These are phyloP conservation scores for Elegia similella DNA, from an alignment of 2,888 invertebrate species.

Conservation along the genomic window DNA sequence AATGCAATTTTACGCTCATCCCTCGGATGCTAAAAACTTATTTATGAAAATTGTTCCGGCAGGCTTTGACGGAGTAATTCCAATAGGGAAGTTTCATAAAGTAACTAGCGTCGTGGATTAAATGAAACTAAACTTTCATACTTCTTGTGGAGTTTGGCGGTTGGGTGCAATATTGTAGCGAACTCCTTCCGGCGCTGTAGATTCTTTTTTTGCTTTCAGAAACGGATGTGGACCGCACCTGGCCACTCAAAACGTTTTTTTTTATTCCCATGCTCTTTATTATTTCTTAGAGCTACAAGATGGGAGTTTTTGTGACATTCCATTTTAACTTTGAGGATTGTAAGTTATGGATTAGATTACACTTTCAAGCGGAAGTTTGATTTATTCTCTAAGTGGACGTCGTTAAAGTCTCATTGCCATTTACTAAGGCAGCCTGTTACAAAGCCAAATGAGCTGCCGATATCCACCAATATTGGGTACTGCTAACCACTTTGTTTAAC, in stretches of 20 bases:
- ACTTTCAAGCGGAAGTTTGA: neutral
- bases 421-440: neutral
- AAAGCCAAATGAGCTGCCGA: neutral
- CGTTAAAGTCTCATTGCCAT: constrained; percentile 39
- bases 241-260: constrained; percentile 52
- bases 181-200: constrained; percentile 43
- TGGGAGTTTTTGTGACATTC: constrained; percentile 5
- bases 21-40: constrained; percentile 8
- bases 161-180: constrained; percentile 41
- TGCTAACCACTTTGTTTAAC: constrained; percentile 5
- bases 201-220: constrained; percentile 47
- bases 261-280: constrained; percentile 29
- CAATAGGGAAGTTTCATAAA: constrained; percentile 13
- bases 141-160: constrained; percentile 26
- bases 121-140: constrained; percentile 23
- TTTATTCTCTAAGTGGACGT: constrained; percentile 22
- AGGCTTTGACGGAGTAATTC: constrained; percentile 14
- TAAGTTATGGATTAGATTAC: constrained; percentile 2
- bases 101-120: constrained; percentile 18
- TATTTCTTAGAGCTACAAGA: constrained; percentile 10
- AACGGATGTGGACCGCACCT: constrained; percentile 73
- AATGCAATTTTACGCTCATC: constrained; percentile 6
- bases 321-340: constrained; percentile 8
- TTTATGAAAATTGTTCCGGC: constrained; percentile 12
- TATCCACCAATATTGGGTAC: constrained; percentile 4